A percentile compares a stretch with the other conserved stretches of the same genome.
Conservation (phyloP, 2,113 vertebrate genomes). For the Mobula hypostoma region DNA sequence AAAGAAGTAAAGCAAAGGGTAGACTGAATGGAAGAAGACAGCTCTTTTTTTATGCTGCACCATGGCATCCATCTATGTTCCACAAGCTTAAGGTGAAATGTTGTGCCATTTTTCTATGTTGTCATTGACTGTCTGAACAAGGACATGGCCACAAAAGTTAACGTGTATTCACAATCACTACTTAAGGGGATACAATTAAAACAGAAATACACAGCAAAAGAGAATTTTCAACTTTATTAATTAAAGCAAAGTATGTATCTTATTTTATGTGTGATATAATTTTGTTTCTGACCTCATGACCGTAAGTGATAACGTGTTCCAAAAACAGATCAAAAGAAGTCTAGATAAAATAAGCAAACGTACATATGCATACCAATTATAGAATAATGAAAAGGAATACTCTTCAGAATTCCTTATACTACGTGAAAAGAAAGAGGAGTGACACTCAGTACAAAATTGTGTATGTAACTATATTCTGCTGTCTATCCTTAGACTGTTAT, state of each 20-base stretch:
- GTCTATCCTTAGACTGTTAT: not conserved
- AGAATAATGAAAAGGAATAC: not conserved
- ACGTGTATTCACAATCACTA: not conserved
- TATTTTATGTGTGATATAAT: not conserved
- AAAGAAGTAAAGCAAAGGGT: not conserved
- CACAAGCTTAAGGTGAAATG: not conserved
- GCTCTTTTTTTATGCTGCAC: not conserved
- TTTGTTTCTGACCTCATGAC: not conserved
- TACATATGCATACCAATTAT: not conserved
- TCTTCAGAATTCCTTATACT: not conserved
- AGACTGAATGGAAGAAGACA: not conserved
- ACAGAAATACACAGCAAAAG: not conserved
- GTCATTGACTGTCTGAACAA: not conserved
- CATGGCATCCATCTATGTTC: not conserved
- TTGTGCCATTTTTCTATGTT: not conserved
- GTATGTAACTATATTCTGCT: slow-evolving; percentile 16
- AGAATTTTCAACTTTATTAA: not conserved
- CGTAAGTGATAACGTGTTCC: not conserved
- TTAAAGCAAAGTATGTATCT: not conserved
- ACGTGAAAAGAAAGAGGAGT: not conserved
- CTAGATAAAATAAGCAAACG: not conserved
- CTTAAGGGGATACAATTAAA: not conserved
- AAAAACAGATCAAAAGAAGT: not conserved
- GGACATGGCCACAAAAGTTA: not conserved
- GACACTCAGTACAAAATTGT: not conserved